Base-by-base conservation (phyloP, 1,140 invertebrate species). In the Oreohelix idahoensis region DNA sequence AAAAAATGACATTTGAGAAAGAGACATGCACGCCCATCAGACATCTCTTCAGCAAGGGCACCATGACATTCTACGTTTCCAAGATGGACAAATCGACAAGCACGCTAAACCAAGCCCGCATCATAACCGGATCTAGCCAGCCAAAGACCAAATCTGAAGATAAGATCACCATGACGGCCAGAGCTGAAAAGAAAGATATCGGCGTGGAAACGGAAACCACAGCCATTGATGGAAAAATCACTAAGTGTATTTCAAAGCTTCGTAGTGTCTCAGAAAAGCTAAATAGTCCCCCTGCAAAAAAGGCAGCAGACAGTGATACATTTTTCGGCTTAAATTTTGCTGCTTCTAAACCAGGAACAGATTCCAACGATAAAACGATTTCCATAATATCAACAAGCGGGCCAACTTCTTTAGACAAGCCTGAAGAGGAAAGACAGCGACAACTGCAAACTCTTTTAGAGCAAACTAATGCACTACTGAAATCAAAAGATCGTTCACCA, bases 61-160 rank as follows among this genome's bases (percentile, higher is more conserved):
- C 88, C 26, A 91, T 89, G 88, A 91, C 90, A 20, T 87, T 88
- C 74, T 89, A 86, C 32, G 83, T 87, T n/a, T 82, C 87, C 51
- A 90, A 89, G 79, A 85, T 87, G 32, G 90, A 91, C 69, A 90
- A 90, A 85, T 80, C 87, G 26, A 91, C 89, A 0, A 90, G 88
- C 70, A 90, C 90, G 20, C 83, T 87, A 35, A 88, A 83, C 42
- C 84, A 49, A 39, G 75, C 39, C 26, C 29, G 79, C 42, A n/a
- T 39, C 10, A 36, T 70, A 26, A 79, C 86, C 71, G 73, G 76
- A 42, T 42, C 51, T 26, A 35, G 29, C 32, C 45, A 36, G 5
- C 36, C n/a, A 39, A 82, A 82, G 49, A 39, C 49, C 2, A 82
- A 75, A 42, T 74, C 70, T 32, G 79, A 79, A n/a, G 79, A 87